These are phyloP conservation scores for Pseudococcus viburni DNA, from an alignment of 2,888 invertebrate species.

Conservation along the genomic window DNA sequence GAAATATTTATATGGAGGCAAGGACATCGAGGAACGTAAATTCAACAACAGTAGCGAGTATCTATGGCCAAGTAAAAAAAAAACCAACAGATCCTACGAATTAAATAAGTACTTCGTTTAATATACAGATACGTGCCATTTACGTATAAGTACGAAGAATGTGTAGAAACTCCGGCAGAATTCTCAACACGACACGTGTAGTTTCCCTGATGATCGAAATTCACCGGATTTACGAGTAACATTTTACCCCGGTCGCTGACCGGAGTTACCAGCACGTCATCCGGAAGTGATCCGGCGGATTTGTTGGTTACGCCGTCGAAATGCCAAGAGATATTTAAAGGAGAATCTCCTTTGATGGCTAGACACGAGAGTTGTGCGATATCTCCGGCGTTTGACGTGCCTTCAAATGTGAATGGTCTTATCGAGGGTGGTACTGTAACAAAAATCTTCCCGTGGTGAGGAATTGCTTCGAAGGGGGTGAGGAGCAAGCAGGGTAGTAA, in stretches of 20 bases:
- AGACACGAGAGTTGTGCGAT: constrained; percentile 70
- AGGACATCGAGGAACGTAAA: not conserved
- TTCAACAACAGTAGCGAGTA: not conserved
- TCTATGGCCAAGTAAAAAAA: constrained; percentile 28
- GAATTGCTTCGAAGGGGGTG: not conserved
- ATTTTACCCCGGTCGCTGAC: constrained; percentile 73
- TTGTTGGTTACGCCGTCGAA: constrained; percentile 44
- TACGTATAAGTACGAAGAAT: constrained; percentile 81
- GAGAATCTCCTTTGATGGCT: constrained; percentile 70
- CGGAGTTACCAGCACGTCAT: constrained; percentile 62
- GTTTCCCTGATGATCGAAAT: constrained; percentile 81
- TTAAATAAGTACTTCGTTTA: not conserved
- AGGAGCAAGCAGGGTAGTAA: not conserved
- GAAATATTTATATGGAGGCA: no score
- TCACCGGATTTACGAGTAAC: constrained; percentile 80
- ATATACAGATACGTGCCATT: constrained; percentile 75
- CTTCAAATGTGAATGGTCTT: constrained; percentile 68
- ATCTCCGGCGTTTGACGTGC: constrained; percentile 69
- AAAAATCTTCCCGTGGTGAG: constrained; percentile 29
- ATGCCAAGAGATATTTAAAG: constrained; percentile 70
- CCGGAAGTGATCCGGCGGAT: constrained; percentile 13
- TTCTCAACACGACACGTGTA: constrained; percentile 84
- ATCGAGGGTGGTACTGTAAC: constrained; percentile 69
- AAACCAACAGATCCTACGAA: not conserved
- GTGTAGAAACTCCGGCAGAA: constrained; percentile 79